Evolutionary conservation across 2,797 vertebrate genomes (phyloP).

Genomic region (Ibycter americanus): DNA sequence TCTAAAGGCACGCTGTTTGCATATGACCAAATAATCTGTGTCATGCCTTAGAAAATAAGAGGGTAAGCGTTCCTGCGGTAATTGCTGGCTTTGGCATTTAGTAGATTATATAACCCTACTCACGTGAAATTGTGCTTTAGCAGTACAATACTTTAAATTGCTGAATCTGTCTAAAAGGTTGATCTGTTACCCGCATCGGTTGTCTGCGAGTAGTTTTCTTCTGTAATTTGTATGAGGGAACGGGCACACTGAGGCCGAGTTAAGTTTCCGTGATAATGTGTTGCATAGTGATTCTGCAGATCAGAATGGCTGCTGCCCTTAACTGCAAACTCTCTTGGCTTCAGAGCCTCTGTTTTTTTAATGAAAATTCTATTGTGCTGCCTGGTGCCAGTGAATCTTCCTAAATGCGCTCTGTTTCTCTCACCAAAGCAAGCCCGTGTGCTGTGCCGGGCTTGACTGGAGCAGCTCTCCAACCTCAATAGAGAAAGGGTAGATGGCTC

Average conservation of each 20-base stretch:
- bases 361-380: neutral
- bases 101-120: neutral
- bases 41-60: neutral
- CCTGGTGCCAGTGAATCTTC: neutral
- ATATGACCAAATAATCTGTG: neutral
- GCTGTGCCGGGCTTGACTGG: neutral
- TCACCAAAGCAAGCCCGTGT: neutral
- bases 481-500: neutral
- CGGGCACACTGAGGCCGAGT: neutral
- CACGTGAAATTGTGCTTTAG: neutral
- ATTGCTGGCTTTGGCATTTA: neutral
- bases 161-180: neutral
- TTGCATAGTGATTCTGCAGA: neutral
- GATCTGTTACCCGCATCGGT: neutral
- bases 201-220: neutral
- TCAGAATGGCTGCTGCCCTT: neutral
- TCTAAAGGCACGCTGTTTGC: neutral
- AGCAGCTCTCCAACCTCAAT: neutral
- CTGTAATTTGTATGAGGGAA: neutral
- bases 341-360: neutral
- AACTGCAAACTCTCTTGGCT: neutral
- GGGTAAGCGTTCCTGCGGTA: neutral
- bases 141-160: neutral
- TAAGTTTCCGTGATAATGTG: neutral
- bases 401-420: neutral